Evolutionary conservation across 2,888 invertebrate genomes (phyloP).

Genomic region (Carpatolechia fugitivella): DNA sequence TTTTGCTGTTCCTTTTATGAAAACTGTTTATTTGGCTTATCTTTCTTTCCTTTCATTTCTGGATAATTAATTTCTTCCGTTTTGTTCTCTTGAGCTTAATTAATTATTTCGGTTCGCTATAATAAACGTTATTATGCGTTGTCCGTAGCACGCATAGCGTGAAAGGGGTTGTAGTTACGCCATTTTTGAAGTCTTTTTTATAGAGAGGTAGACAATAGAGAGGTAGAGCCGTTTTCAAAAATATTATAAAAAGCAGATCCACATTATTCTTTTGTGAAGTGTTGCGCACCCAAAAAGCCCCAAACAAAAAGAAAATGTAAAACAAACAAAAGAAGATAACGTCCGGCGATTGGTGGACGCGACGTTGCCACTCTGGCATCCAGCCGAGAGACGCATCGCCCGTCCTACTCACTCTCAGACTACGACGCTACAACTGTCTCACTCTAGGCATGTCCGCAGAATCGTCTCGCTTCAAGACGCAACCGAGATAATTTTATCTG

Average conservation of each 20-base stretch:
- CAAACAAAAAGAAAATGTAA: slow-evolving; percentile 52
- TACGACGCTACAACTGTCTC: slow-evolving; percentile 30
- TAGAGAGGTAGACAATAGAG: too few relatives aligned
- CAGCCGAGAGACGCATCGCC: slow-evolving; percentile 58
- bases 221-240: too few relatives aligned
- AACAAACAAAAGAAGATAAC: slow-evolving; percentile 55
- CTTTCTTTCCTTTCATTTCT: slow-evolving; percentile 24
- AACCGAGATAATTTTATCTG: slow-evolving; percentile 75
- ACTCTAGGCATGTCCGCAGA: slow-evolving; percentile 62
- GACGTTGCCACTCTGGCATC: slow-evolving; percentile 70
- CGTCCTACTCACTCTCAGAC: slow-evolving; percentile 38
- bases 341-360: slow-evolving; percentile 72
- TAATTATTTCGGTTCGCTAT: neutral
- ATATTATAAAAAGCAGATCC: slow-evolving; percentile 22
- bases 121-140: neutral
- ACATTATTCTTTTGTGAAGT: slow-evolving; percentile 29
- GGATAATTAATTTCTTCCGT: slow-evolving; percentile 31
- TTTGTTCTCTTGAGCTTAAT: neutral
- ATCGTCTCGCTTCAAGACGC: slow-evolving; percentile 75
- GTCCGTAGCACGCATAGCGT: neutral
- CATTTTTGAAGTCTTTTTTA: too few relatives aligned
- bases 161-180: neutral
- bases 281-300: slow-evolving; percentile 28
- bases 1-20: slow-evolving; percentile 27
- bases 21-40: slow-evolving; percentile 16